These are phyloP conservation scores for Varanus salvator DNA, from an alignment of 2,113 vertebrate genomes.

Conservation along the genomic window DNA sequence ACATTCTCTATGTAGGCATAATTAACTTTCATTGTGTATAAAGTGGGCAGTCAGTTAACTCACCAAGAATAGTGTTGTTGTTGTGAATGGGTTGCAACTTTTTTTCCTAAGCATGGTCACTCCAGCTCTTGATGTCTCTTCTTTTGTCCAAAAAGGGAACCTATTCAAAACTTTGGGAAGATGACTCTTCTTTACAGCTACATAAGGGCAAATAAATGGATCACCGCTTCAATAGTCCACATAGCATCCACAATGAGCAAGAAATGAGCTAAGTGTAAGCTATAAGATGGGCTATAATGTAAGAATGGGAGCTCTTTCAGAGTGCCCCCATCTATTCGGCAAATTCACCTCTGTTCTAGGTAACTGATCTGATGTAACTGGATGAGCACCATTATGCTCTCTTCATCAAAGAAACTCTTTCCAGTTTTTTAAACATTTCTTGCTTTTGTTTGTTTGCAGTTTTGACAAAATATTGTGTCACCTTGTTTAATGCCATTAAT, in stretches of 20 bases:
- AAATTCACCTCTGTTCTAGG: no score
- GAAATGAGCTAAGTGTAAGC: no score
- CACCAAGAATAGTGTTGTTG: background rate
- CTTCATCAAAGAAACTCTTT: background rate
- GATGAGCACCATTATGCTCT: no score
- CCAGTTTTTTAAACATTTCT: background rate
- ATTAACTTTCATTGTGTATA: slow-evolving; percentile 16
- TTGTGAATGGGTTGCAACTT: background rate
- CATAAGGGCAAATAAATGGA: background rate
- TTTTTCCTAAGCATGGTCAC: background rate
- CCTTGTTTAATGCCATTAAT: background rate
- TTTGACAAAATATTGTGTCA: background rate
- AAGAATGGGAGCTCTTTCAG: no score
- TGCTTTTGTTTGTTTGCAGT: background rate
- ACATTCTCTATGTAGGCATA: slow-evolving; percentile 7
- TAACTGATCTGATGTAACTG: no score
- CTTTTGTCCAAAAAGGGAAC: background rate
- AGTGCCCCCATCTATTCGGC: no score
- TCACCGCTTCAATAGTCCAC: no score
- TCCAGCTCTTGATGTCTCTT: background rate
- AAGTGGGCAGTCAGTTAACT: background rate
- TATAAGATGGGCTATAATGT: no score
- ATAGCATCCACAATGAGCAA: no score
- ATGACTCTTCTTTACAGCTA: background rate
- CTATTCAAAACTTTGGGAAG: background rate